phyloP scores from a whole-genome alignment of 2,888 invertebrate genomes.

The Netelia fuscicornis region DNA sequence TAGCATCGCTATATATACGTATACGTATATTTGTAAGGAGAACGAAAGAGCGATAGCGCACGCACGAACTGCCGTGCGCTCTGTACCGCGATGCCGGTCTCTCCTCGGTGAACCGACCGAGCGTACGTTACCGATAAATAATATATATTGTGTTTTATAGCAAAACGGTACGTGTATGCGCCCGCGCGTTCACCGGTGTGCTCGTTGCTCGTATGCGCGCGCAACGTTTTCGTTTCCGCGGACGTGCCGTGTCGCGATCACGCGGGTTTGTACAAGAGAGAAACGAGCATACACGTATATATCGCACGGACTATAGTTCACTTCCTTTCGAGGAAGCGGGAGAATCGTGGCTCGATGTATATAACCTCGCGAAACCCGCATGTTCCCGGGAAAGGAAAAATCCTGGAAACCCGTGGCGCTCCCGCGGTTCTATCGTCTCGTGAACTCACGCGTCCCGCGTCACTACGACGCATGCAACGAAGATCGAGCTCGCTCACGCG shows the following conservation, averaged over 20 bases:
- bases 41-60: conserved; percentile 59
- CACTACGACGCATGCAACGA: neutral
- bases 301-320: conserved; percentile 23
- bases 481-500: neutral
- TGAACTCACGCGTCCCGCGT: neutral
- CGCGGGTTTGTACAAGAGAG: neutral
- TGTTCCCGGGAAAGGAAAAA: neutral
- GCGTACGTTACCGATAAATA: conserved; percentile 67
- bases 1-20: neutral
- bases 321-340: conserved; percentile 57
- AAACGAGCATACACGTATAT: neutral
- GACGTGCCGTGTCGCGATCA: conserved; percentile 66
- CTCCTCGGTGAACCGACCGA: conserved; percentile 43
- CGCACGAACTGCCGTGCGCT: conserved; percentile 64
- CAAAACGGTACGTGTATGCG: conserved; percentile 60
- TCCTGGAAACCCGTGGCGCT: conserved; percentile 8
- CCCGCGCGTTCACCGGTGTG: neutral
- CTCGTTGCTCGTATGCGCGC: conserved; percentile 31
- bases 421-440: neutral
- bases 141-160: conserved; percentile 70
- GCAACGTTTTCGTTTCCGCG: conserved; percentile 64
- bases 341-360: neutral
- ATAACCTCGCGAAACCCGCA: neutral
- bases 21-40: conserved; percentile 3
- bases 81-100: conserved; percentile 63